Base-by-base conservation (phyloP, 2,797 vertebrate species). In the Danio albolineatus region DNA sequence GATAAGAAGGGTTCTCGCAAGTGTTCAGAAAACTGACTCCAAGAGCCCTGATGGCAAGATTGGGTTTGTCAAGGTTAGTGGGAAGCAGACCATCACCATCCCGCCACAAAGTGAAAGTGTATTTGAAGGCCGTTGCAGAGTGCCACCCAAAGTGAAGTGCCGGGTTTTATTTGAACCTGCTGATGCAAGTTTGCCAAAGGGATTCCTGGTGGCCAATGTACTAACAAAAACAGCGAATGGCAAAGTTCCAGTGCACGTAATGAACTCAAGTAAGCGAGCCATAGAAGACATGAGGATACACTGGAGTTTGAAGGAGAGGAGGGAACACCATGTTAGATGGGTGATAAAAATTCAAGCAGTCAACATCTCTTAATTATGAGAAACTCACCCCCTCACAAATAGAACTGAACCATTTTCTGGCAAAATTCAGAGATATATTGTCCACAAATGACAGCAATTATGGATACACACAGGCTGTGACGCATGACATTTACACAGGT, bases 121-220 rank as follows among this genome's bases (percentile, higher is more conserved):
- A 5, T 8, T 83, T 0, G 56, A 76, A 59, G 77, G 76, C 4
- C 56, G 41, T 14, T 75, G 76, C 54, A 48, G 64, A 8, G 41
- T 79, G 16, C 51, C 36, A 16, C 61, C 64, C 5, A 71, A 75
- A 7, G 38, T 74, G n/a, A 61, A 44, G 10, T 62, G 62, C 7
- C 70, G 70, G 10, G 72, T 83, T n/a, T 38, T 79, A 17, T 28
- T 79, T 10, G 64, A 76, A 28, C 28, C 76, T 0, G 4, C 44
- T 36, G 10, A 12, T 36, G 64, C 14, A 0, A 69, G 21, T 39
- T 13, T 75, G 5, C 72, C 79, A 6, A 54, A 56, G 8, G 72
- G 79, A 2, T 77, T 72, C 7, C 7, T 79, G 21, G 46, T 79
- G 13, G 79, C 73, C 10, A 79, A 73, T 57, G 78, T 79, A 41